Evolutionary conservation across 2,797 vertebrate species (phyloP).

Genomic region (Trematomus bernacchii): DNA sequence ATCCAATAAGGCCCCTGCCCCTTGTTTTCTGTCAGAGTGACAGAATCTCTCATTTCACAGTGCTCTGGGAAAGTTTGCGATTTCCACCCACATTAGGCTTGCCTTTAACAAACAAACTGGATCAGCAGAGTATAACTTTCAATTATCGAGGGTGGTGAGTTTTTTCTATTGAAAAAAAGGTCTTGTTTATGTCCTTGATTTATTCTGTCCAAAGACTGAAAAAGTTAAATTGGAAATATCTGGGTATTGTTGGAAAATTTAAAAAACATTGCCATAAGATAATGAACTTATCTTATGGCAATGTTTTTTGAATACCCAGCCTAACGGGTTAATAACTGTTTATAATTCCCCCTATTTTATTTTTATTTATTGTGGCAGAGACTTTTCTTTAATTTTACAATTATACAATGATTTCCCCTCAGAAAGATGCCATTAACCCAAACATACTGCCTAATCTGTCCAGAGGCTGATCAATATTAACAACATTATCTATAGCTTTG

Average conservation of each 20-base stretch:
- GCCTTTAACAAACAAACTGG: conserved; percentile 15
- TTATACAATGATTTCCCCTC: background rate
- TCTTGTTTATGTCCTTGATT: background rate
- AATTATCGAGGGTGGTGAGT: conserved; percentile 21
- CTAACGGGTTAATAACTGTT: background rate
- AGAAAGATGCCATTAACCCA: background rate
- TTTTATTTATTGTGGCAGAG: background rate
- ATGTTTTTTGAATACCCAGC: too few species aligned
- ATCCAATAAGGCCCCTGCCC: background rate
- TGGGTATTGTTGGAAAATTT: background rate
- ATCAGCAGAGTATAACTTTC: conserved; percentile 19
- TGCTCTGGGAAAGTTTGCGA: background rate
- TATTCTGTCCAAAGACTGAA: conserved; percentile 7
- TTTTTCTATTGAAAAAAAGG: background rate
- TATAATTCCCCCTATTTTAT: background rate
- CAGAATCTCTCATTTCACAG: background rate
- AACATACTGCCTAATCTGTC: background rate
- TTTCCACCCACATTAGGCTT: conserved; percentile 1
- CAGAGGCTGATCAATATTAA: conserved; percentile 8
- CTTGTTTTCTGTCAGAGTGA: conserved; percentile 8
- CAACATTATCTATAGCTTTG: conserved; percentile 5
- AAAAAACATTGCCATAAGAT: background rate
- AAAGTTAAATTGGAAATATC: background rate
- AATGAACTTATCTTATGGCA: too few species aligned
- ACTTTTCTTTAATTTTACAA: background rate